phyloP scores from a whole-genome alignment of 2,113 vertebrate species.

The Syrrhaptes paradoxus region DNA sequence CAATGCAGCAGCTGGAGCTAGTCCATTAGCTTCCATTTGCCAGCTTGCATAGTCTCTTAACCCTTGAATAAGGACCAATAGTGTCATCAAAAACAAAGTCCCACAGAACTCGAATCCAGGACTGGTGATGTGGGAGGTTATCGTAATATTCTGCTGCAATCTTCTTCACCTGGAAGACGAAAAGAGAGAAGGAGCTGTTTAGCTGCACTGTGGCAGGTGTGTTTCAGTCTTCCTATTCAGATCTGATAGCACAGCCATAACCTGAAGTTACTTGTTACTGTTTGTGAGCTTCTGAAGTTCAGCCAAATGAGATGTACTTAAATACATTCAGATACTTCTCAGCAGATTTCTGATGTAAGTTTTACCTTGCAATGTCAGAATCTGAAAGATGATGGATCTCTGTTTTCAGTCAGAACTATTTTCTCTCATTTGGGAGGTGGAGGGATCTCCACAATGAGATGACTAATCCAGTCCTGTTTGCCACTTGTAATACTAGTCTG shows the following conservation, averaged over 20 bases:
- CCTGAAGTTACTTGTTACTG: conserved; percentile 17
- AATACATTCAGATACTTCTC: background rate
- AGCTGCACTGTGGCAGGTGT: background rate
- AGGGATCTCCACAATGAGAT: background rate
- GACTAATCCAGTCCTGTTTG: background rate
- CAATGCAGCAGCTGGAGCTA: background rate
- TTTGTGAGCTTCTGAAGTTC: conserved; percentile 24
- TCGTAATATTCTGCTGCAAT: conserved; percentile 96
- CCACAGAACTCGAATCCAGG: conserved; percentile 93
- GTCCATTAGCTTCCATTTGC: conserved; percentile 42
- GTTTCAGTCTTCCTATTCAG: background rate
- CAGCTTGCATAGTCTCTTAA: conserved; percentile 89
- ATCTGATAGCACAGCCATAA: conserved; percentile 21
- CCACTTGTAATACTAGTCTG: background rate
- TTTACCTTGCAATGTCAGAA: background rate
- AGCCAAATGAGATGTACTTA: background rate
- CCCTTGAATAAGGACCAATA: conserved; percentile 89
- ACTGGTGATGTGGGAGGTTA: conserved; percentile 89
- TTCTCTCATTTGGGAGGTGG: background rate
- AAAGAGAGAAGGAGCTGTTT: conserved; percentile 10
- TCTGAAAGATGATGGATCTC: background rate
- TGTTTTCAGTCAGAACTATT: background rate
- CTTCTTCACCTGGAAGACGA: conserved; percentile 86
- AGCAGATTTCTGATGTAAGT: background rate
- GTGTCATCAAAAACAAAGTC: conserved; percentile 93